A percentile compares a stretch with the other conserved stretches of the same genome.
phyloP scores from a whole-genome alignment of 2,113 vertebrate species.

The Anarhynchus alexandrinus region DNA sequence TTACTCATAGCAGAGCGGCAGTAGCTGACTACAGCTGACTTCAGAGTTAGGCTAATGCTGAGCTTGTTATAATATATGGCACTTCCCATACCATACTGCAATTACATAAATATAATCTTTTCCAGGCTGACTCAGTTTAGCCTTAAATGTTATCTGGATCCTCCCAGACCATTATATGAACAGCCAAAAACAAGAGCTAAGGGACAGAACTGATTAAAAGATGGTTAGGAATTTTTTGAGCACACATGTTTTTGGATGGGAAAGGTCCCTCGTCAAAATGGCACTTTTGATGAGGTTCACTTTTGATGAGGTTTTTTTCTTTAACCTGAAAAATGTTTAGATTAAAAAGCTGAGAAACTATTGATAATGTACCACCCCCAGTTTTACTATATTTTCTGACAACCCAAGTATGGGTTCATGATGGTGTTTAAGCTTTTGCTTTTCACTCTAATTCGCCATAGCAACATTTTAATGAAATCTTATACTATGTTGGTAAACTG shows the following conservation, averaged over 20 bases:
- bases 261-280: background rate
- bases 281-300: background rate
- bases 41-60: slow-evolving; percentile 16
- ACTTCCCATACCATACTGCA: slow-evolving; percentile 38
- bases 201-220: slow-evolving; percentile 2
- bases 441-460: background rate
- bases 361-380: background rate
- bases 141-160: slow-evolving; percentile 55
- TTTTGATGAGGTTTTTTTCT: background rate
- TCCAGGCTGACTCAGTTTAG: slow-evolving; percentile 41
- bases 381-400: background rate
- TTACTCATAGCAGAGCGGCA: slow-evolving; percentile 29
- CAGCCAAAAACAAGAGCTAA: background rate
- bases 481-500: background rate
- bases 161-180: slow-evolving; percentile 30
- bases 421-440: background rate
- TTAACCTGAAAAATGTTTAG: background rate
- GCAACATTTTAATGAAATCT: background rate
- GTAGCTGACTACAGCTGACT: slow-evolving; percentile 25
- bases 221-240: background rate
- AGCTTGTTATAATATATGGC: background rate
- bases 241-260: background rate
- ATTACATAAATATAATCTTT: slow-evolving; percentile 35
- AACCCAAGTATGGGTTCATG: background rate
- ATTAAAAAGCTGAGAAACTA: background rate